A percentile compares a stretch with the other conserved stretches of the same genome.
Evolutionary conservation across 2,888 invertebrate species (phyloP).

Genomic region (Pyrrhia umbra): DNA sequence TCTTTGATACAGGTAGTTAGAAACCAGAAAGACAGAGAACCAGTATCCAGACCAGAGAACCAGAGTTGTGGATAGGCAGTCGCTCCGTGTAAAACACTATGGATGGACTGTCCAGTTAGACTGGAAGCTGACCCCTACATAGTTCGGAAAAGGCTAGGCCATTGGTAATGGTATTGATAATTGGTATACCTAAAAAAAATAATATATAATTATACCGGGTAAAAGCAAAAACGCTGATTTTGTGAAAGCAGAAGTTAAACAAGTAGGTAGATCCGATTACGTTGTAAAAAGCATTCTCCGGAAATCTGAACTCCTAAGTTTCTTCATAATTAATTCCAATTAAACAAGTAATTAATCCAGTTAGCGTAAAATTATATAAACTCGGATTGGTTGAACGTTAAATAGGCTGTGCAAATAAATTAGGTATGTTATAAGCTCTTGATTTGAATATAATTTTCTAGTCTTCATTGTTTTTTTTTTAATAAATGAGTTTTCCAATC

Average conservation of each 20-base stretch:
- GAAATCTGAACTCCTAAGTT: constrained; percentile 40
- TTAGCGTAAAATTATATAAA: constrained; percentile 7
- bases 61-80: no score
- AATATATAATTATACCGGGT: background rate
- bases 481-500: background rate
- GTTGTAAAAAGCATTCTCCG: constrained; percentile 31
- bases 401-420: background rate
- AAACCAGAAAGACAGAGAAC: no score
- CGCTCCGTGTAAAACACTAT: no score
- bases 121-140: no score
- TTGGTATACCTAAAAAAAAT: background rate
- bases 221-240: constrained; percentile 16
- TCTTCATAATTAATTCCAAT: constrained; percentile 29
- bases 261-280: constrained; percentile 40
- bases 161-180: no score
- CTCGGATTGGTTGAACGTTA: constrained; percentile 1
- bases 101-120: no score
- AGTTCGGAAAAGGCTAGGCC: no score
- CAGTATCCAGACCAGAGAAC: no score
- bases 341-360: constrained; percentile 34
- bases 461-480: background rate
- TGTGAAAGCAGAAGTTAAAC: constrained; percentile 34
- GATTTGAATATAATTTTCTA: background rate
- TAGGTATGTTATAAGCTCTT: background rate
- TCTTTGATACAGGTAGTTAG: no score